A percentile compares a stretch with the other conserved stretches of the same genome.
Evolutionary conservation across 1,140 invertebrate species (phyloP).

Genomic region (Phortica variegata): DNA sequence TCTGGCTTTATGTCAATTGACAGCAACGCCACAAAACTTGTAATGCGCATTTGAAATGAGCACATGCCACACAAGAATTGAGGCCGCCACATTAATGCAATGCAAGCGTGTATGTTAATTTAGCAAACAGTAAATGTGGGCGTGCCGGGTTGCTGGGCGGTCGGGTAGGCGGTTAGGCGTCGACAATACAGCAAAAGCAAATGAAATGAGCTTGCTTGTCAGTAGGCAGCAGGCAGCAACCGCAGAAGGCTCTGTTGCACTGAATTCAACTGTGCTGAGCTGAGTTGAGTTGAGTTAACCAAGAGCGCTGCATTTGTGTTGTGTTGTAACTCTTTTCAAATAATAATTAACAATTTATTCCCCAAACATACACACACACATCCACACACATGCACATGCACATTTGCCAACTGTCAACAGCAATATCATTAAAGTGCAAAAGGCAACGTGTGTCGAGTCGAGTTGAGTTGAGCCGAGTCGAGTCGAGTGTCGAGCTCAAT

Average conservation of each 20-base stretch:
- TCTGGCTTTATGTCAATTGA: slow-evolving; percentile 45
- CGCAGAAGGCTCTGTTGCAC: slow-evolving; percentile 14
- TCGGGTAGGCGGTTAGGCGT: no score
- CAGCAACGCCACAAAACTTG: slow-evolving; percentile 33
- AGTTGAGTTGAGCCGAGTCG: no score
- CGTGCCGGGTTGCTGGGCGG: no score
- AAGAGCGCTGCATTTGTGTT: slow-evolving; percentile 12
- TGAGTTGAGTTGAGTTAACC: slow-evolving; percentile 25
- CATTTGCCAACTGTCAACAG: slow-evolving; percentile 37
- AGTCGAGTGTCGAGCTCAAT: no score
- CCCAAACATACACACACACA: slow-evolving; percentile 40
- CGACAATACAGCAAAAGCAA: no score
- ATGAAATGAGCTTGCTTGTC: slow-evolving; percentile 16
- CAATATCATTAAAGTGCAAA: slow-evolving; percentile 40
- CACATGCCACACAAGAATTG: slow-evolving; percentile 39
- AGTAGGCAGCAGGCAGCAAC: background rate
- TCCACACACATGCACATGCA: background rate
- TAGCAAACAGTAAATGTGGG: slow-evolving; percentile 24
- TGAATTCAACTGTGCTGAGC: slow-evolving; percentile 14
- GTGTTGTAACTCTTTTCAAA: slow-evolving; percentile 52
- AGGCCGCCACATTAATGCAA: slow-evolving; percentile 47
- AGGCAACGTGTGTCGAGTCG: slow-evolving; percentile 54
- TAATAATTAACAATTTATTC: slow-evolving; percentile 56
- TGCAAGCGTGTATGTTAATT: slow-evolving; percentile 41
- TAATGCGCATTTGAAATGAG: slow-evolving; percentile 53